Percentiles rank a stretch among this genome's conserved stretches.
These are phyloP conservation scores for Anticlea derivata DNA, from an alignment of 2,888 invertebrate species.

Conservation along the genomic window DNA sequence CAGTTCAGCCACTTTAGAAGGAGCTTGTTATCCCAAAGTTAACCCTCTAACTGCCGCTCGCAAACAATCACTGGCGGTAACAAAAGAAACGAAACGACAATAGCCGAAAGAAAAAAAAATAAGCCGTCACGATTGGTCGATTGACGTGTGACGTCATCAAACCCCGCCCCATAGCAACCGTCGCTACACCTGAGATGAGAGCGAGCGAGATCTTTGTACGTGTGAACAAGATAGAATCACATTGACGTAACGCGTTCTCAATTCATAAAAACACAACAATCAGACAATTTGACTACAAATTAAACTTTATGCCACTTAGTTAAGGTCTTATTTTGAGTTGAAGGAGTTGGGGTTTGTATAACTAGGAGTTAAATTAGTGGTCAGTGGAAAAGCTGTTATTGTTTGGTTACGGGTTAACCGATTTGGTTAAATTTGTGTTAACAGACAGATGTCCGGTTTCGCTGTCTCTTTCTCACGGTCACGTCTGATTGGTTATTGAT, in stretches of 20 bases:
- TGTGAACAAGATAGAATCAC: constrained; percentile 65
- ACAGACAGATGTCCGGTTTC: constrained; percentile 73
- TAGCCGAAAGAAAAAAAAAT: constrained; percentile 70
- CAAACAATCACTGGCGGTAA: constrained; percentile 58
- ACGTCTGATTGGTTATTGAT: constrained; percentile 70
- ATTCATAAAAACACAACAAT: constrained; percentile 37
- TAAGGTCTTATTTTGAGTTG: constrained; percentile 39
- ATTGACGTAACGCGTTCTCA: constrained; percentile 46
- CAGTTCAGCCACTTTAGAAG: constrained; percentile 44
- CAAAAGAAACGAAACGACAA: constrained; percentile 70
- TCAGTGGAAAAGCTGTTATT: constrained; percentile 82
- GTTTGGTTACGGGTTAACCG: constrained; percentile 83
- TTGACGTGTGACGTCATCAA: constrained; percentile 69
- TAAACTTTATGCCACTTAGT: rapidly evolving
- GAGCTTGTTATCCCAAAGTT: constrained; percentile 61
- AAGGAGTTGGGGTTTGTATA: constrained; percentile 27
- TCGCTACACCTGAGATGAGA: constrained; percentile 80
- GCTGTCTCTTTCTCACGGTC: constrained; percentile 53
- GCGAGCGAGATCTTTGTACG: constrained; percentile 59
- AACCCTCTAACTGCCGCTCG: constrained; percentile 47
- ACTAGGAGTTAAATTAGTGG: constrained; percentile 48
- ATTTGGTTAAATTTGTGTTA: constrained; percentile 82
- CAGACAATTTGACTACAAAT: constrained; percentile 22
- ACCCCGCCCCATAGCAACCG: constrained; percentile 81
- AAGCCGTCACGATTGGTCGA: constrained; percentile 62